phyloP scores from a whole-genome alignment of 2,113 vertebrate genomes.

The crab-eating macaque (Macaca fascicularis) region DNA sequence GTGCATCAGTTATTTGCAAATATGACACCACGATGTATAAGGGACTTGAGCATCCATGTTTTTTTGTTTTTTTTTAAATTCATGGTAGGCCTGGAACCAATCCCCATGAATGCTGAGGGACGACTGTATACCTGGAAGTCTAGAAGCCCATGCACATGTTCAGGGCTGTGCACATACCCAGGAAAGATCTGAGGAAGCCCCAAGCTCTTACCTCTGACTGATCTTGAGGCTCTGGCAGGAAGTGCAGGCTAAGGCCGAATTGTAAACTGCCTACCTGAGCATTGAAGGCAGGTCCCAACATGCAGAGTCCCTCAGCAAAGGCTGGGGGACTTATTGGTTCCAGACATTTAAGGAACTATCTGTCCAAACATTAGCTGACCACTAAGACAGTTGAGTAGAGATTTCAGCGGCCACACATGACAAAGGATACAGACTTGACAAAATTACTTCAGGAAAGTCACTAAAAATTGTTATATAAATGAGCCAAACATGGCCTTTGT shows the following conservation, averaged over 20 bases:
- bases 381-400: background rate
- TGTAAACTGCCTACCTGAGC: background rate
- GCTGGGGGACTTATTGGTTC: background rate
- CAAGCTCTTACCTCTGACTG: background rate
- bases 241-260: background rate
- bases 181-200: background rate
- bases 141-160: background rate
- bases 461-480: background rate
- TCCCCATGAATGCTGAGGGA: background rate
- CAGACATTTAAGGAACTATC: background rate
- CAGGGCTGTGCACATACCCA: background rate
- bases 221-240: background rate
- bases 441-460: background rate
- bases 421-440: background rate
- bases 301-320: background rate
- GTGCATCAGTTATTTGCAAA: background rate
- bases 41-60: background rate
- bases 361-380: background rate
- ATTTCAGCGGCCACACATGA: background rate
- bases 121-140: background rate
- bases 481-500: background rate
- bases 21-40: background rate
- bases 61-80: background rate
- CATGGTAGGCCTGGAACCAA: background rate
- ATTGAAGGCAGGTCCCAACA: background rate